Conservation (phyloP, 2,888 invertebrate species). For the Romanomermis culicivorax region DNA sequence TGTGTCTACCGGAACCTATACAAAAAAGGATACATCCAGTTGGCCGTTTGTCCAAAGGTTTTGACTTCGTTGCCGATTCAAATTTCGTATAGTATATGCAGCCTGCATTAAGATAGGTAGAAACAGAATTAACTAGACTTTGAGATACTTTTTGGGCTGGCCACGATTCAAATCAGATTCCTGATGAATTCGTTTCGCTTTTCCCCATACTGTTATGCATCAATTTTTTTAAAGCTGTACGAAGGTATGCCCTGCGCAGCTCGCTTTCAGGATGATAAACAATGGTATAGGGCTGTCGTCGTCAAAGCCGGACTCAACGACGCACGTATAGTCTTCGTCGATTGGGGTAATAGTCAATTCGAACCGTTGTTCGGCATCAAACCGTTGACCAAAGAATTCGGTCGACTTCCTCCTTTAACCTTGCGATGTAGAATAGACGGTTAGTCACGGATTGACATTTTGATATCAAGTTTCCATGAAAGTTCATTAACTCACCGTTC, state of each 20-base stretch:
- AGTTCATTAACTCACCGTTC: too few species aligned
- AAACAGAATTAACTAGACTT: too few species aligned
- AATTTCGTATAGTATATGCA: too few species aligned
- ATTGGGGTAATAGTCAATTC: slow-evolving; percentile 7
- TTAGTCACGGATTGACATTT: too few species aligned
- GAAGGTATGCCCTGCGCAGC: background rate
- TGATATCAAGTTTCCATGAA: too few species aligned
- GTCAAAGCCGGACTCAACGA: background rate
- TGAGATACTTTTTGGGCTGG: too few species aligned
- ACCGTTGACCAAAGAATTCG: slow-evolving; percentile 1
- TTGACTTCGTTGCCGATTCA: background rate
- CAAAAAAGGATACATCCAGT: background rate
- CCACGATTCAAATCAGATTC: too few species aligned
- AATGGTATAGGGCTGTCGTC: slow-evolving; percentile 3
- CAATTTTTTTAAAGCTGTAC: slow-evolving; percentile 1
- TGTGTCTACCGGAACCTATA: too few species aligned
- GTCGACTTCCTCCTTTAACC: background rate
- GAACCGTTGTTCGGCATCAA: background rate
- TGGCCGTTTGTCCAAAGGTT: background rate
- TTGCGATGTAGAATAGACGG: slow-evolving; percentile 4
- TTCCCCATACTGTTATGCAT: too few species aligned
- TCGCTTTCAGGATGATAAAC: background rate
- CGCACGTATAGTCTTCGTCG: background rate
- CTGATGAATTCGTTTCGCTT: background rate
- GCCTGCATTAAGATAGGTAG: too few species aligned